Evolutionary conservation across 2,888 invertebrate genomes (phyloP), one percentile per base, ranked within the genome.

Genomic region (Drosophila lutescens): DNA sequence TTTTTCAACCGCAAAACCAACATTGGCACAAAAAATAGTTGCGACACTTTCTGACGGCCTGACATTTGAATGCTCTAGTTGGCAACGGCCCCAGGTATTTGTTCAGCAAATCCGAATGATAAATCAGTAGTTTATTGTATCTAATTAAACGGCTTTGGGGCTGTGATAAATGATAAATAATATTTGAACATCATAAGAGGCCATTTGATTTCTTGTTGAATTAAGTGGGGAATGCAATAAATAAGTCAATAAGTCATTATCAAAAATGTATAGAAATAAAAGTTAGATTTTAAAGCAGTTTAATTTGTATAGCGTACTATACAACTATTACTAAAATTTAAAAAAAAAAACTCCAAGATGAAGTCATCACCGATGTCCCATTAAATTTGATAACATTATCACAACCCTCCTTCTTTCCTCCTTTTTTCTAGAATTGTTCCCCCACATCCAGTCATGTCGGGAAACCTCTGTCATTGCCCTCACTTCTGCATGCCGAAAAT

Each of bases 1-100:
- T 68, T 72, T 83, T 72, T 51, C 73, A 77, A 71, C 86, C 82
- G 65, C 86, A 82, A 60, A 60, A 47, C 44, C 58, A 74, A 71
- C 54, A 69, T 57, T 32, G 38, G 46, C 46, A 65, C 70, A 60
- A 74, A 40, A 50, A 40, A 32, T n/a, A 44, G 15, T 30, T 17
- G 40, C 13, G 38, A 62, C 43, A 63, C 41, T 56, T 51, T 41
- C 26, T 9, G 23, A 41, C 8, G 23, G 23, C 12, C 23, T 40
- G 40, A 40, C 38, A 62, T 44, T 55, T 44, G 41, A 62, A 70
- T 70, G 63, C 70, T 34, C 70, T 70, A 38, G 32, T 49, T 30
- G 41, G 10, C 9, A 26, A 23, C 10, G n/a, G 15, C 26, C 17
- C 17, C 17, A 9, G 34, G n/a, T 2, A 10, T 15, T 23, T 20